These are phyloP conservation scores for Erebia ligea DNA, from an alignment of 2,888 invertebrate genomes.

Conservation along the genomic window DNA sequence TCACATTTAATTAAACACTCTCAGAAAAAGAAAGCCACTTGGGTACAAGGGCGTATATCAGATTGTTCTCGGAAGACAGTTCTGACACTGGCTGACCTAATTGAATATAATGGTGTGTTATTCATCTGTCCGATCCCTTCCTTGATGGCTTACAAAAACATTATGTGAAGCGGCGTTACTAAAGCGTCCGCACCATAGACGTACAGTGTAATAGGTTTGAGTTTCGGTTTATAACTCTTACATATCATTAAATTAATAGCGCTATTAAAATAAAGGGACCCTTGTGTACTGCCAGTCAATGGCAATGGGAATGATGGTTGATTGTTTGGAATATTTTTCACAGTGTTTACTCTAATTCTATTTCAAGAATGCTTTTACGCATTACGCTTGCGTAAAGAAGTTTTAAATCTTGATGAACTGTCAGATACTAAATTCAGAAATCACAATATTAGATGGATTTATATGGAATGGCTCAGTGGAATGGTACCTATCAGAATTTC, in stretches of 20 bases:
- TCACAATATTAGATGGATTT: slow-evolving; percentile 17
- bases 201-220: slow-evolving; percentile 46
- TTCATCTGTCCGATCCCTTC: slow-evolving; percentile 66
- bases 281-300: slow-evolving; percentile 45
- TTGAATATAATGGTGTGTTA: slow-evolving; percentile 80
- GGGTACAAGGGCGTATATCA: slow-evolving; percentile 64
- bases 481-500: neutral
- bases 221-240: slow-evolving; percentile 64
- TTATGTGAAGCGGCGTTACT: slow-evolving; percentile 54
- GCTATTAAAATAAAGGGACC: slow-evolving; percentile 57
- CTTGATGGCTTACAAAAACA: slow-evolving; percentile 66
- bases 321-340: slow-evolving; percentile 48
- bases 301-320: slow-evolving; percentile 36
- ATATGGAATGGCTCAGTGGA: neutral
- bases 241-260: slow-evolving; percentile 68
- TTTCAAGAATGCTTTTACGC: slow-evolving; percentile 41
- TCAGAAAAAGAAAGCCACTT: slow-evolving; percentile 75
- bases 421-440: slow-evolving; percentile 1
- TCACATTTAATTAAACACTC: slow-evolving; percentile 73
- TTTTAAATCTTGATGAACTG: neutral
- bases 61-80: slow-evolving; percentile 77
- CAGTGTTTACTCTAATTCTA: slow-evolving; percentile 46
- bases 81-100: slow-evolving; percentile 78
- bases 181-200: slow-evolving; percentile 43
- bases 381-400: slow-evolving; percentile 32